Evolutionary conservation across 2,797 vertebrate genomes (phyloP).

Genomic region (Myiotriccus ornatus): DNA sequence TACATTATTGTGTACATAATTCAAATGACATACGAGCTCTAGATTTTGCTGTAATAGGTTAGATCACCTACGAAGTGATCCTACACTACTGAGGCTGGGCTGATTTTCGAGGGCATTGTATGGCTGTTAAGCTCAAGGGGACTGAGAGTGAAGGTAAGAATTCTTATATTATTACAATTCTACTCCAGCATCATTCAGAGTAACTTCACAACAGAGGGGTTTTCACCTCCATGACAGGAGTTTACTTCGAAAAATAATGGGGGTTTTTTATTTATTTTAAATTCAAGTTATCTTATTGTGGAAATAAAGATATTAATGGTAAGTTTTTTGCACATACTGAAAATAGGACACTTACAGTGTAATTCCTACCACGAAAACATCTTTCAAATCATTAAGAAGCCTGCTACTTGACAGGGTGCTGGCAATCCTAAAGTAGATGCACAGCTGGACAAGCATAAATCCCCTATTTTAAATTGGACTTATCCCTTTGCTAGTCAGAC

Average conservation of each 20-base stretch:
- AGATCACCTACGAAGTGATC: background rate
- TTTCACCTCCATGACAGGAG: background rate
- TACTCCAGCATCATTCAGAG: background rate
- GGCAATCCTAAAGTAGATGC: background rate
- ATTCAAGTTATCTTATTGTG: background rate
- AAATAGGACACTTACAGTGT: background rate
- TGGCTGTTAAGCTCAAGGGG: background rate
- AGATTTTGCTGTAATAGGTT: background rate
- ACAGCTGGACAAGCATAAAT: slow-evolving; percentile 50
- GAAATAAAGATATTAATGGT: background rate
- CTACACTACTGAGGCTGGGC: background rate
- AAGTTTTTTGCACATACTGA: background rate
- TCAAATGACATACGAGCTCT: accelerated
- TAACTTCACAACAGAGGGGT: background rate
- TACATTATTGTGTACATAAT: accelerated
- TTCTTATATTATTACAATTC: background rate
- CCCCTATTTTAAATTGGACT: slow-evolving; percentile 16
- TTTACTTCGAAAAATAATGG: background rate
- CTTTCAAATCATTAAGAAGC: background rate
- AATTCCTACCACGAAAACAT: background rate
- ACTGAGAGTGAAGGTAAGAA: background rate
- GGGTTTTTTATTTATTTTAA: background rate
- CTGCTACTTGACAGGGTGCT: background rate
- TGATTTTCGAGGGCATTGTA: background rate
- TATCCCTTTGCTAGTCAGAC: slow-evolving; percentile 8